Base-by-base conservation (phyloP, 2,797 vertebrate species). In the Odontamblyopus rebecca region DNA sequence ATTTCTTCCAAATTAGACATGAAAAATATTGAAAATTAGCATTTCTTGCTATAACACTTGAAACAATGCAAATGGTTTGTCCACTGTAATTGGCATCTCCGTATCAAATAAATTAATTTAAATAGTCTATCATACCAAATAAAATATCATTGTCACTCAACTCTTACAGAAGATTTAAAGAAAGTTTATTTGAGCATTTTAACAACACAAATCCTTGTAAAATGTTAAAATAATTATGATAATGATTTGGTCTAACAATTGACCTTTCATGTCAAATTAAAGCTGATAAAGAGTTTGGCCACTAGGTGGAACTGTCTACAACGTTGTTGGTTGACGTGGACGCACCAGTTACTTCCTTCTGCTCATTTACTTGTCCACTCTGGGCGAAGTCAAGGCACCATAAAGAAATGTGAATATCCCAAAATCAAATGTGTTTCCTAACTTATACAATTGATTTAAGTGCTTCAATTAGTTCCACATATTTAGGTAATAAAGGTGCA, bases 231-330 rank as follows among this genome's bases (percentile, higher is more conserved):
- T 26, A 66, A 66, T 19, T 9, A 50, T 50, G 64, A 16, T 51
- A 1, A 12, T 48, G 4, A 6, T 51, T 44, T 9, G 4, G 15
- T 50, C 26, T 41, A 65, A 6, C 12, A 50, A 44, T 16, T 15
- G 7, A 29, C 41, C 23, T 50, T 44, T 38, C 26, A 60, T 41
- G n/a, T 18, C 12, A 64, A 0, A 16, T 74, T 35, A 63, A 83
- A 29, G 44, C 38, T 66, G 63, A 50, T 70, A 1, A 68, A 0
- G 57, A 38, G 64, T 9, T 50, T 70, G 65, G 71, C 86, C 90
- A 87, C 77, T 78, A 85, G 90, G 72, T 80, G 86, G 38, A 82
- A 85, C 79, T 85, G 80, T 86, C 71, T 54, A 53, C 76, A 63
- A 50, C 6, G 16, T 0, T 69, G 61, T 73, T 60, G 13, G 50